Base-by-base conservation (phyloP, 2,113 vertebrate genomes). In the Suncus etruscus region DNA sequence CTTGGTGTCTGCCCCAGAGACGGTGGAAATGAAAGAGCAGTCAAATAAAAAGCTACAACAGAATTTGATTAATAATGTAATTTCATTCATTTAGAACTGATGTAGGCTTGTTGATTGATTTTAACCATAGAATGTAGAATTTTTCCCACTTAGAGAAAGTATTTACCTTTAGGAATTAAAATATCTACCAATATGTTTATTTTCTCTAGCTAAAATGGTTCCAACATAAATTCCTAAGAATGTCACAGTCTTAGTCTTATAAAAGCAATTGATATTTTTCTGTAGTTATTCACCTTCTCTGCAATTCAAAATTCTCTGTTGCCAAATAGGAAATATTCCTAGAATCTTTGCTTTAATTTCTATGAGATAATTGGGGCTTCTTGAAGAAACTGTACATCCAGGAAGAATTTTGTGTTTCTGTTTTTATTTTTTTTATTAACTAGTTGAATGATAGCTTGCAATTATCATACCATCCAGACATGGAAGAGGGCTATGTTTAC, bases 401-500 rank as follows among this genome's bases (percentile, higher is more conserved):
- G 31, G 27, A 12, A 54, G 74, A 74, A 51, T 54, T 80, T 87
- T 92, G 74, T 86, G 24, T 72, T 63, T 14, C 69, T 78, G 8
- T 50, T 92, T 29, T 45, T 66, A 45, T 80, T 76, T 77, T 76
- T 77, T 12, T 58, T 75, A 10, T 92, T 61, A 72, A 58, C 20
- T 51, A 75, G 58, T 72, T 85, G 72, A 75, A 77, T 86, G 76
- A 24, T 95, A 94, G 83, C 80, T 79, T 78, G 24, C n/a, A 58
- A 65, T 88, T 84, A 88, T 88, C 48, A 27, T 68, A 45, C 74
- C 32, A 32, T 63, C 51, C 11, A 0, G 73, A 68, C 24, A 2
- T 91, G 65, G 82, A n/a, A 31, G 54, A 88, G 25, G 94, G 68
- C 11, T 92, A 72, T 90, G 82, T 92, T 88, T 95, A 94, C 95